Percentiles rank a stretch among this genome's conserved stretches.
phyloP scores from a whole-genome alignment of 2,113 vertebrate species.

The western clawed frog (Xenopus tropicalis) region DNA sequence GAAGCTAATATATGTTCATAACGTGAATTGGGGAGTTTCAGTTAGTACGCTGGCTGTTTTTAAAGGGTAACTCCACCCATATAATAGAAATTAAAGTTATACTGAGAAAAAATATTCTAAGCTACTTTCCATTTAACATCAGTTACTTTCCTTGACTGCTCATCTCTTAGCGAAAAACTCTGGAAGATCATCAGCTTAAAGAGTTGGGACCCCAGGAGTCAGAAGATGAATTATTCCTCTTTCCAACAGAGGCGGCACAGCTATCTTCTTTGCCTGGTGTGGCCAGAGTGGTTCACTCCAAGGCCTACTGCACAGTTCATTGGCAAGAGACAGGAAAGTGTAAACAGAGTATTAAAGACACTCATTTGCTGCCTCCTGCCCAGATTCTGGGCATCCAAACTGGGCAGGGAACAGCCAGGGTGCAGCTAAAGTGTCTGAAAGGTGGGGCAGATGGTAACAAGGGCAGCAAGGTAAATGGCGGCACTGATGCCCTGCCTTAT shows the following conservation, averaged over 20 bases:
- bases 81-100: too few species aligned
- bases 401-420: constrained; percentile 67
- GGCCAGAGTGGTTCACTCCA: constrained; percentile 94
- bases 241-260: constrained; percentile 84
- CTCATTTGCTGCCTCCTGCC: constrained; percentile 73
- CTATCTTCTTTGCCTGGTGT: constrained; percentile 85
- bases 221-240: constrained; percentile 80
- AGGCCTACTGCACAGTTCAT: constrained; percentile 94
- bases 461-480: constrained; percentile 51
- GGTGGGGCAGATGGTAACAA: constrained; percentile 53
- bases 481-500: constrained; percentile 50
- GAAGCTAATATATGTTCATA: too few species aligned
- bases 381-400: constrained; percentile 92
- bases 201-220: constrained; percentile 49
- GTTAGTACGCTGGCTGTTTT: too few species aligned
- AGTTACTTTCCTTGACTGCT: constrained; percentile 63
- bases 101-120: too few species aligned
- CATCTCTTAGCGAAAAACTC: constrained; percentile 75
- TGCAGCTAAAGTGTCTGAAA: constrained; percentile 62
- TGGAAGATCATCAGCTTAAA: constrained; percentile 71
- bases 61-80: too few species aligned
- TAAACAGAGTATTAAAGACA: constrained; percentile 79
- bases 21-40: too few species aligned
- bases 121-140: too few species aligned
- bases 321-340: constrained; percentile 92